Conservation (phyloP, 92 coral and sea anemone species). For the Porites lobata region DNA sequence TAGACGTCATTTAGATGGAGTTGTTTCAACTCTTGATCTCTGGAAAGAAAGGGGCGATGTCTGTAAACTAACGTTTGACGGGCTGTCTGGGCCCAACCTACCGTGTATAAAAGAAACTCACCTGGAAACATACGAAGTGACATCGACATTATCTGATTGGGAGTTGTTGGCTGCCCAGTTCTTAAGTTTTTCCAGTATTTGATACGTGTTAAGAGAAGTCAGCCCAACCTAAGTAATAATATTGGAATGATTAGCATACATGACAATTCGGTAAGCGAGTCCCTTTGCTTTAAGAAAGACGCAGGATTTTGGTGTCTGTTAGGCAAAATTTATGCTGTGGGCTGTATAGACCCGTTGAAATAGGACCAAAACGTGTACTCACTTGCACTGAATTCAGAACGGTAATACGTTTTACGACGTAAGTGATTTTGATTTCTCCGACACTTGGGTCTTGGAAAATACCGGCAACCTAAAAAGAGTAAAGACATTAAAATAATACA, state of each 20-base stretch:
- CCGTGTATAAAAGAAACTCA: not conserved
- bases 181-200: not conserved
- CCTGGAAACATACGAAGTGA: constrained; percentile 26
- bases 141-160: not conserved
- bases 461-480: constrained; percentile 54
- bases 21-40: too few species aligned
- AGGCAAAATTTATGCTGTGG: too few species aligned
- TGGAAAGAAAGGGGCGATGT: too few species aligned
- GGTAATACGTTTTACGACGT: constrained; percentile 45
- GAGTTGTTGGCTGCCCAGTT: not conserved
- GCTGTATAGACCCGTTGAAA: too few species aligned
- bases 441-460: constrained; percentile 57
- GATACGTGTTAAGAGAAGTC: too few species aligned
- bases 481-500: not conserved
- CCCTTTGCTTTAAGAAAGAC: too few species aligned
- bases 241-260: not conserved
- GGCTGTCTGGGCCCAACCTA: too few species aligned
- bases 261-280: not conserved
- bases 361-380: not conserved
- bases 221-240: not conserved
- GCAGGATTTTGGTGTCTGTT: too few species aligned
- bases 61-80: too few species aligned
- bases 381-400: constrained; percentile 48
- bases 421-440: constrained; percentile 46
- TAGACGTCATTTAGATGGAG: too few species aligned